Evolutionary conservation across 2,797 vertebrate genomes (phyloP), one percentile per base, ranked within the genome.

Genomic region (Adelosebastes latens): DNA sequence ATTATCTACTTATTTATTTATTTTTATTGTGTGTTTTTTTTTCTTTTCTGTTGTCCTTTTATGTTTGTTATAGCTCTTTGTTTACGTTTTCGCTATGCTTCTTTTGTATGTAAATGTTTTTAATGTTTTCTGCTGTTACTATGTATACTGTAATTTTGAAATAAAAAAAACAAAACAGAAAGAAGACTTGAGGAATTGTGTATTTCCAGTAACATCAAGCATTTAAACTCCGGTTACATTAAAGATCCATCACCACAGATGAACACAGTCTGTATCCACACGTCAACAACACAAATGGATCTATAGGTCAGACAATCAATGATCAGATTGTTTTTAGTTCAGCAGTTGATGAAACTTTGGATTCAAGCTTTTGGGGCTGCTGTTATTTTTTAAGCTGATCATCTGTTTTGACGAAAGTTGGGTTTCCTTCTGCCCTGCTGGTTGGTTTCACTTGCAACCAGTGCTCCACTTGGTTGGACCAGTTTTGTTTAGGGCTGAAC

Each of bases 361-460:
- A 42, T 3, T 55, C 6, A 58, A 20, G 16, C 27, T 59, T 29
- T 59, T 27, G 29, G 2, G 5, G 12, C 18, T 56, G 69, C 31
- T 53, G n/a, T 34, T n/a, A 29, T 20, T 29, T 29, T 36, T 29
- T 36, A 39, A 14, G 31, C 14, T 11, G 32, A 29, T 32, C 2
- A 10, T 9, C 34, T 55, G 27, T 52, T 27, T 22, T 52, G 13
- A 64, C 52, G 8, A 22, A 18, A 52, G 9, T 13, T 14, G n/a
- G 18, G n/a, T 31, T 67, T 58, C n/a, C 6, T 16, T 32, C 36
- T 32, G n/a, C 8, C n/a, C 0, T 1, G 0, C n/a, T 31, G 0
- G 5, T 34, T 29, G 4, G 16, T 11, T 63, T 79, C 3, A 46
- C 16, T 63, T 71, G 52, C 16, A 56, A 65, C n/a, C 5, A 56